Base-by-base conservation (phyloP, 2,888 invertebrate species). In the Sisyra terminalis region DNA sequence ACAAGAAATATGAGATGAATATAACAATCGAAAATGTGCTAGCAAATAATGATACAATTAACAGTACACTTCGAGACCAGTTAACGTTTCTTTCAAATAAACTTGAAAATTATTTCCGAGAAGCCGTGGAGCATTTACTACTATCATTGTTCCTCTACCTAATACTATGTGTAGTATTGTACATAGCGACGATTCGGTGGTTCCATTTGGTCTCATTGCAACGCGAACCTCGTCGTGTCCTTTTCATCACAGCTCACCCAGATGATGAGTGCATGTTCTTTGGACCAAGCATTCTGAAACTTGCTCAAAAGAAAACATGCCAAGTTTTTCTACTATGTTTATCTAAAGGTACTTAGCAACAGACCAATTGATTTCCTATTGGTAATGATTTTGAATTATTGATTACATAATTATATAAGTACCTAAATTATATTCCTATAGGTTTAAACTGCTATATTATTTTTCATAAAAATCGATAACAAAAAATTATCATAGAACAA, bases 251-350 rank as follows among this genome's bases (percentile, higher is more conserved):
- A 35, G 93, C 97, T 15, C 98, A 98, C 67, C 97, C 97, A 11
- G 97, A 98, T 61, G 97, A 98, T 60, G 97, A 98, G 60, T 89
- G 89, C 52, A 96, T 98, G 97, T 98, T 98, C 62, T 98, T 98
- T 61, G 89, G 92, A 1, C 98, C 98, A 13, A 74, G 85, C 32
- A 75, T 92, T 48, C 70, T 82, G 48, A 70, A 79, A 56, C 63
- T 86, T 46, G 57, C 64, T 2, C 73, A 71, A 50, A 69, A 74
- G 38, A 67, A 72, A 49, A 69, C 72, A 50, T 75, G 75, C 53
- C 70, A 75, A 49, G 76, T 93, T 31, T 81, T 82, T 60, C 57
- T 94, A 42, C 67, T 93, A 41, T 94, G 93, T 60, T 67, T 94
- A 50, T 84, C 89, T 17, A 77, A 78, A 61, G 90, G 90, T 83